Evolutionary conservation across 1,140 invertebrate species (phyloP).

Genomic region (Grapholita molesta): DNA sequence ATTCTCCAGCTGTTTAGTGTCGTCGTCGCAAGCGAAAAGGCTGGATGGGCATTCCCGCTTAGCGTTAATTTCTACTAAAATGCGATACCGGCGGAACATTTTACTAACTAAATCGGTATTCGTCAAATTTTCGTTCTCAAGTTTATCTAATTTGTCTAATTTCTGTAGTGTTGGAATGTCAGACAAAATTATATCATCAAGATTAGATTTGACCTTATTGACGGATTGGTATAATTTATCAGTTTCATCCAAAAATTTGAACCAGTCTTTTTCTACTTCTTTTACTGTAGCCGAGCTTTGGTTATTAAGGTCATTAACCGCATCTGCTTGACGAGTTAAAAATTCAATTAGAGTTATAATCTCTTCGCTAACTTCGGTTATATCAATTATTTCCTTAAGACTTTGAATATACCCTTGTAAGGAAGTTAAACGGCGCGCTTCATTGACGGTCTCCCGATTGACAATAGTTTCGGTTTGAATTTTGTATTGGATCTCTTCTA

Average conservation of each 20-base stretch:
- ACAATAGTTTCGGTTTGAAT: slow-evolving; percentile 78
- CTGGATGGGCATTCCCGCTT: slow-evolving; percentile 81
- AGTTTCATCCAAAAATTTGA: slow-evolving; percentile 82
- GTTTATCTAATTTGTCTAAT: slow-evolving; percentile 81
- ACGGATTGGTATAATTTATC: slow-evolving; percentile 77
- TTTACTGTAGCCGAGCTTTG: slow-evolving; percentile 80
- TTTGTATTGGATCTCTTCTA: slow-evolving; percentile 90
- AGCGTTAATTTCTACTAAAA: slow-evolving; percentile 50
- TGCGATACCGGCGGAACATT: slow-evolving; percentile 50
- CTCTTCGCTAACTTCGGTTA: slow-evolving; percentile 67
- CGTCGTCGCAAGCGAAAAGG: slow-evolving; percentile 81
- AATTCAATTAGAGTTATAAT: slow-evolving; percentile 67
- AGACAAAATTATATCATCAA: slow-evolving; percentile 79
- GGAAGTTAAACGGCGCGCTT: slow-evolving; percentile 48
- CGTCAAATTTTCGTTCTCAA: slow-evolving; percentile 80
- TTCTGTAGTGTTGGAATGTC: slow-evolving; percentile 81
- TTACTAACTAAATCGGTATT: slow-evolving; percentile 51
- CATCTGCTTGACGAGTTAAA: slow-evolving; percentile 68
- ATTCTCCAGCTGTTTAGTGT: slow-evolving; percentile 83
- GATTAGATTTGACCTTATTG: slow-evolving; percentile 75
- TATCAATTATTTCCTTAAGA: slow-evolving; percentile 61
- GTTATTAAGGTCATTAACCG: slow-evolving; percentile 80
- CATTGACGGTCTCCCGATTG: slow-evolving; percentile 40
- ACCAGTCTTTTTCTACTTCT: slow-evolving; percentile 83
- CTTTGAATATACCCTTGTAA: slow-evolving; percentile 54